Evolutionary conservation across 2,797 vertebrate genomes (phyloP).

Genomic region (Sebastes variabilis): DNA sequence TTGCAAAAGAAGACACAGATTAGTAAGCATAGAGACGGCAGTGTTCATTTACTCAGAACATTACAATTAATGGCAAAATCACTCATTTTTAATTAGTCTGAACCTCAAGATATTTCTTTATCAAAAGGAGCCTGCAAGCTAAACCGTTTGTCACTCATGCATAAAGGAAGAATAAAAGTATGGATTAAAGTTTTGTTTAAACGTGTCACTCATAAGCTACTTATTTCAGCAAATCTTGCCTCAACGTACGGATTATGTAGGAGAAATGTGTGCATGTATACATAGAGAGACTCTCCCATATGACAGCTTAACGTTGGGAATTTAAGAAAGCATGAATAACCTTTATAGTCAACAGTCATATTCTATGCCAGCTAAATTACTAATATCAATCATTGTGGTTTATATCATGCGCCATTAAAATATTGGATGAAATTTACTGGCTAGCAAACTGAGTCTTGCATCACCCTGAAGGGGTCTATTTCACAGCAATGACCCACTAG

Average conservation of each 20-base stretch:
- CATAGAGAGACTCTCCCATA: neutral
- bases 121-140: neutral
- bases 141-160: neutral
- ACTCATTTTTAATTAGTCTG: slow-evolving; percentile 14
- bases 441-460: neutral
- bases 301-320: neutral
- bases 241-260: neutral
- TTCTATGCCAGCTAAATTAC: neutral
- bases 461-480: too few species aligned
- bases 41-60: slow-evolving; percentile 2
- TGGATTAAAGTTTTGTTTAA: slow-evolving; percentile 12
- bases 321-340: neutral
- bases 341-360: neutral
- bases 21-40: neutral
- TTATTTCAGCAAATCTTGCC: neutral
- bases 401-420: neutral
- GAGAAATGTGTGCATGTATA: neutral
- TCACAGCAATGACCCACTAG: too few species aligned
- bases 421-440: neutral
- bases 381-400: neutral
- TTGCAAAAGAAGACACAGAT: neutral
- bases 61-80: neutral
- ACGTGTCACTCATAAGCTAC: neutral
- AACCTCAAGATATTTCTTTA: slow-evolving; percentile 15
- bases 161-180: neutral